Conservation (phyloP, 2,888 invertebrate genomes). For the Agrochola lychnidis region DNA sequence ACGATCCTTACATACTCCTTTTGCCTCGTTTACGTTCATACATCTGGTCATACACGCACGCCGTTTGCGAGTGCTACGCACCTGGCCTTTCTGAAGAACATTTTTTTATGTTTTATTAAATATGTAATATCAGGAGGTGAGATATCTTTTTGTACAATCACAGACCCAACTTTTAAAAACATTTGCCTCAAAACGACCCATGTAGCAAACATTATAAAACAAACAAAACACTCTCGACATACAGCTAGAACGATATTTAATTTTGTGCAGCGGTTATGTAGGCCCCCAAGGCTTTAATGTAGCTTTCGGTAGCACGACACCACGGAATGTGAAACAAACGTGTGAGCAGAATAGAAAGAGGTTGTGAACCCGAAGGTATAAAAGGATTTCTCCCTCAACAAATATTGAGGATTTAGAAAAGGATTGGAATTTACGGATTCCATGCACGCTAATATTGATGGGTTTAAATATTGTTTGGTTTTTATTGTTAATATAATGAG, state of each 20-base stretch:
- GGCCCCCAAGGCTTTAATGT: conserved; percentile 59
- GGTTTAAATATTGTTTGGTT: conserved; percentile 42
- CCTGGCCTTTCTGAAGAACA: too few species aligned
- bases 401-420: conserved; percentile 61
- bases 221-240: conserved; percentile 32
- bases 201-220: conserved; percentile 36
- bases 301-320: conserved; percentile 69
- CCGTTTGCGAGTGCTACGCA: too few species aligned
- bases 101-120: too few species aligned
- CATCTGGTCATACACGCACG: too few species aligned
- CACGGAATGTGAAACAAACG: conserved; percentile 73
- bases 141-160: background rate
- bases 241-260: conserved; percentile 68
- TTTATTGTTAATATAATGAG: conserved; percentile 8
- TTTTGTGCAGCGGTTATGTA: conserved; percentile 71
- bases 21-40: too few species aligned
- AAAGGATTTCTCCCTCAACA: conserved; percentile 57
- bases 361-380: conserved; percentile 61
- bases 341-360: conserved; percentile 76
- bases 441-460: conserved; percentile 47
- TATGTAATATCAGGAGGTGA: background rate
- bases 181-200: background rate
- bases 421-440: conserved; percentile 62
- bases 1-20: too few species aligned
- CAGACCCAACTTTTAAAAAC: background rate